Base-by-base conservation (phyloP, 2,113 vertebrate species). In the Odontophorus gujanensis region DNA sequence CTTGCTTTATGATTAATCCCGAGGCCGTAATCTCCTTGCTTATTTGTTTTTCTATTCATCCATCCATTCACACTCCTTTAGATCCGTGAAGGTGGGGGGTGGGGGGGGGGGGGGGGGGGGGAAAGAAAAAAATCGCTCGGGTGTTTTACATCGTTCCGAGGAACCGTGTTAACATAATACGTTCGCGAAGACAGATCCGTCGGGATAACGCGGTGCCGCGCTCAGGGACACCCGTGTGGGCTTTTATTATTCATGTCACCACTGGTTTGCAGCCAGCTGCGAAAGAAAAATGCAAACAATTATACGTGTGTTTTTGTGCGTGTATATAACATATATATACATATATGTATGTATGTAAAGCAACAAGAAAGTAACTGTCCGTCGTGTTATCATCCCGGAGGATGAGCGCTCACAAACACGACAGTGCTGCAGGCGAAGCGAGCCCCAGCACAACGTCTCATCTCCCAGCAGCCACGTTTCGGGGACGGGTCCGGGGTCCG, bases 1-100 rank as follows among this genome's bases (percentile, higher is more conserved):
- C 6, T 19, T 48, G 73, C 61, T 83, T 66, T 83, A 78, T 88
- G 81, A 90, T 93, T 95, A 94, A 91, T 95, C 76, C 73, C 11
- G 85, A 92, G 76, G 82, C 87, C 62, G 34, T 79, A 94, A 95
- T 92, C 82, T 89, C 73, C 80, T 75, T 13, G 36, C 36, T 77
- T 93, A 92, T 95, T 94, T 95, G 92, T 87, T 95, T 95, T 95
- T 74, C 81, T 93, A 66, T 85, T 81, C 89, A 94, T 82, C 88
- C 90, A 89, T 94, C 88, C 73, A 13, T 95, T 89, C 82, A 66
- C 96, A 95, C 90, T 95, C 85, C 62, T 95, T 93, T 84, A 90
- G 94, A 90, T 81, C 76, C 57, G 13, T 30, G 76, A 88, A 91
- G 66, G n/a, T n/a, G n/a, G n/a, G n/a, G 40, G 40, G 40, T 40